These are phyloP conservation scores for Taeniopygia guttata DNA, from an alignment of 2,797 vertebrate genomes.

Conservation along the genomic window DNA sequence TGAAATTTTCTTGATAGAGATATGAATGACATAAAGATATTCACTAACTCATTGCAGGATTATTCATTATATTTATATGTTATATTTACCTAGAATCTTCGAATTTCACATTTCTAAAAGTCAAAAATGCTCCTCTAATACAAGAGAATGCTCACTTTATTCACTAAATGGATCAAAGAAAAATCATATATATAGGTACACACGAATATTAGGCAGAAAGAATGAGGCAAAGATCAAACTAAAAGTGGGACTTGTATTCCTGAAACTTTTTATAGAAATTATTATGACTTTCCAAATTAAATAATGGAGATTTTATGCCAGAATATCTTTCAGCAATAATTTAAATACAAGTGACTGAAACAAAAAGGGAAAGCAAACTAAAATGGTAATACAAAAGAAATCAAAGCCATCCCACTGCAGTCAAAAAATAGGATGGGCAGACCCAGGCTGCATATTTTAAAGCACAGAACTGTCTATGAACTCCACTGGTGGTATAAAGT, in stretches of 20 bases:
- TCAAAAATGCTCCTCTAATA: not conserved
- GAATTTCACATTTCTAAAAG: constrained; percentile 37
- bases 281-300: not conserved
- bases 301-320: constrained; percentile 38
- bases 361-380: constrained; percentile 40
- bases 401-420: not conserved
- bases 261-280: not conserved
- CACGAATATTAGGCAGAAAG: not conserved
- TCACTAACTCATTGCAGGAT: not conserved
- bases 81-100: constrained; percentile 34
- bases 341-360: constrained; percentile 31
- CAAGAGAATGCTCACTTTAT: not conserved
- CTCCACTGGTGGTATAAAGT: not conserved
- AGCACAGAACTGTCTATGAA: constrained; percentile 4
- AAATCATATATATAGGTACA: not conserved
- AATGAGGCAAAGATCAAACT: not conserved
- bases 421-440: constrained; percentile 32
- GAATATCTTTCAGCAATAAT: constrained; percentile 15
- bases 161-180: not conserved
- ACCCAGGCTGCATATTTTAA: constrained; percentile 13
- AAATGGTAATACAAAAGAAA: constrained; percentile 42
- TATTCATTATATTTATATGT: not conserved
- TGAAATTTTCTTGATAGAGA: constrained; percentile 2
- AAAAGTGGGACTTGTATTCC: not conserved
- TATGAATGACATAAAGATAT: not conserved